A percentile compares a stretch with the other conserved stretches of the same genome.
Conservation (phyloP, 1,140 invertebrate genomes). For the Drosophila quadrilineata region DNA sequence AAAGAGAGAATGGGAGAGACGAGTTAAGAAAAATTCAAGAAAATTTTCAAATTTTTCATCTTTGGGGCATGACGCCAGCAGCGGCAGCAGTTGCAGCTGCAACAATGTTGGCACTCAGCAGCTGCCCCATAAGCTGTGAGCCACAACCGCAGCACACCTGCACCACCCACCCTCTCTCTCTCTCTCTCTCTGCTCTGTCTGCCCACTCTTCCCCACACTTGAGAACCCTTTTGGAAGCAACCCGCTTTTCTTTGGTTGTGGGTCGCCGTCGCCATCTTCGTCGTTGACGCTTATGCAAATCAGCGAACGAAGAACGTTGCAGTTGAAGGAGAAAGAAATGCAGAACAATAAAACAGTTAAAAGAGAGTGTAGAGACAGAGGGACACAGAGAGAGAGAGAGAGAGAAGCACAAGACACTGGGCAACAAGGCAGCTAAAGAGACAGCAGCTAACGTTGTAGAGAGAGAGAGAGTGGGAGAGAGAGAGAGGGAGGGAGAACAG, state of each 20-base stretch:
- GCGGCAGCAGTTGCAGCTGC: slow-evolving; percentile 14
- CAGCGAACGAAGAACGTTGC: slow-evolving; percentile 60
- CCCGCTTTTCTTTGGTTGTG: slow-evolving; percentile 58
- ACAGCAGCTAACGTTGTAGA: neutral
- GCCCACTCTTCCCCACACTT: too few relatives aligned
- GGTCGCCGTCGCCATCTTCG: slow-evolving; percentile 33
- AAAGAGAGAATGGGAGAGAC: too few relatives aligned
- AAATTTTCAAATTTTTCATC: slow-evolving; percentile 80
- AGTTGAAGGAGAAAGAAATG: slow-evolving; percentile 52
- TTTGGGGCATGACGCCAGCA: slow-evolving; percentile 57
- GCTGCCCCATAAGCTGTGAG: slow-evolving; percentile 45
- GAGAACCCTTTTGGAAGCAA: slow-evolving; percentile 8
- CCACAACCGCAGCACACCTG: slow-evolving; percentile 51
- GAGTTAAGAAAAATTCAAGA: slow-evolving; percentile 64
- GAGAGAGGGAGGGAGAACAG: slow-evolving; percentile 5
- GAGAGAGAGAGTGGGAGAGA: neutral
- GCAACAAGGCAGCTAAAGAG: too few relatives aligned
- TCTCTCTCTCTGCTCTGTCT: neutral
- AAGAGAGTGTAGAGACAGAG: slow-evolving; percentile 63
- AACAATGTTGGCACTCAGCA: slow-evolving; percentile 73
- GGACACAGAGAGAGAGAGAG: neutral
- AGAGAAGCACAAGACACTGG: too few relatives aligned
- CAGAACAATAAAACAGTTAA: slow-evolving; percentile 79
- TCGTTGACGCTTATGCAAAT: slow-evolving; percentile 68
- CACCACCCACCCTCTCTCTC: neutral